These are phyloP conservation scores for Hydropsyche tenuis DNA, from an alignment of 1,140 invertebrate species.

Conservation along the genomic window DNA sequence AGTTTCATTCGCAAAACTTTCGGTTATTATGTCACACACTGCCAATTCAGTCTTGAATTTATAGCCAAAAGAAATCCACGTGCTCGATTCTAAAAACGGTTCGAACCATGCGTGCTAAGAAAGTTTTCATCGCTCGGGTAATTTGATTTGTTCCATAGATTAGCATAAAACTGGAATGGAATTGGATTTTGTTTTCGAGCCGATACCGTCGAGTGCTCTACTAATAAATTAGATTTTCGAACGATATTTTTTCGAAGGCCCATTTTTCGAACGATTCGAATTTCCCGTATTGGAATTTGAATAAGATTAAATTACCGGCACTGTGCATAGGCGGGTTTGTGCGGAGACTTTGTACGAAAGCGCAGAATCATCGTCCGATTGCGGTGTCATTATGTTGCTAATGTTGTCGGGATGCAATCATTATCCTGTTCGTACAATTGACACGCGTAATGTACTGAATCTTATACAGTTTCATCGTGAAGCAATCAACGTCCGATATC, in stretches of 20 bases:
- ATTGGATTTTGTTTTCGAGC: slow-evolving; percentile 24
- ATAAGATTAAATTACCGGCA: not conserved
- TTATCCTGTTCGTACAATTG: slow-evolving; percentile 18
- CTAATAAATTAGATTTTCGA: slow-evolving; percentile 24
- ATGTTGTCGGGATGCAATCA: slow-evolving; percentile 4
- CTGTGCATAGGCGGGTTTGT: not conserved
- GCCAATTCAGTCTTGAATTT: too few relatives aligned
- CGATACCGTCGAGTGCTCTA: not conserved
- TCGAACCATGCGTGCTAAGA: slow-evolving; percentile 15
- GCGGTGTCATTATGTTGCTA: not conserved
- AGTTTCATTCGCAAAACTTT: too few relatives aligned
- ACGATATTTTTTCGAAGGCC: not conserved
- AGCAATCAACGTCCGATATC: too few relatives aligned
- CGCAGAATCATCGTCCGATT: not conserved
- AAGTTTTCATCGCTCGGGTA: slow-evolving; percentile 16
- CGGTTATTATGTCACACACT: too few relatives aligned
- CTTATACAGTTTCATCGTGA: too few relatives aligned
- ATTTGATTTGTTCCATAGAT: slow-evolving; percentile 23
- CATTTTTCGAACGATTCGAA: not conserved
- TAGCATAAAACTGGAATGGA: slow-evolving; percentile 24
- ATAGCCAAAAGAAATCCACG: not conserved
- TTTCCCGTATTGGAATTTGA: not conserved
- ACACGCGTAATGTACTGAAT: too few relatives aligned
- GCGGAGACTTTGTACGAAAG: not conserved
- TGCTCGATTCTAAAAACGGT: not conserved